Evolutionary conservation across 2,888 invertebrate genomes (phyloP).

Genomic region (Acronicta alni): DNA sequence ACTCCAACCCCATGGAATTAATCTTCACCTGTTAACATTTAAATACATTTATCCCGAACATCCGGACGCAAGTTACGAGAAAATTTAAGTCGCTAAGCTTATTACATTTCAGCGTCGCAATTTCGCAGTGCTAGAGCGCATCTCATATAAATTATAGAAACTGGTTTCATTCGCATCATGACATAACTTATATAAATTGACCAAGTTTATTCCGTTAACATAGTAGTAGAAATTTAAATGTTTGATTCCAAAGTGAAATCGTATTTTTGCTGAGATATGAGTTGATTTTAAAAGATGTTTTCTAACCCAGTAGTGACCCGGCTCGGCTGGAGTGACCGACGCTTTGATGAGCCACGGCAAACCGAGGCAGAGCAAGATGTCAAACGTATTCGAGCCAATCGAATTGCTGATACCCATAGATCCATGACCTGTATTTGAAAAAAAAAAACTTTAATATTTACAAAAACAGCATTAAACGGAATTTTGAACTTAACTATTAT

Average conservation of each 20-base stretch:
- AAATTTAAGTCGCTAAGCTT: constrained; percentile 48
- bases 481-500: no score
- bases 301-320: constrained; percentile 93
- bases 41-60: constrained; percentile 38
- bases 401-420: constrained; percentile 98
- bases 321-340: constrained; percentile 93
- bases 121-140: constrained; percentile 40
- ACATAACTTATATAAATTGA: constrained; percentile 10
- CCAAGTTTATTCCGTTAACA: not conserved
- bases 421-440: constrained; percentile 91
- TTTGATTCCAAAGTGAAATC: not conserved
- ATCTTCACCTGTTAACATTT: constrained; percentile 91
- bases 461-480: no score
- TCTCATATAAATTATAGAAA: constrained; percentile 14
- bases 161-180: constrained; percentile 50
- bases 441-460: not conserved
- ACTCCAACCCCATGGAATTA: constrained; percentile 96
- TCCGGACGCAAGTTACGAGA: constrained; percentile 8
- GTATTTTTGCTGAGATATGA: not conserved
- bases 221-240: no score
- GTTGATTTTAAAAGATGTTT: constrained; percentile 30
- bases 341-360: constrained; percentile 97
- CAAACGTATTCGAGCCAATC: constrained; percentile 97
- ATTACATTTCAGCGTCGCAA: constrained; percentile 42
- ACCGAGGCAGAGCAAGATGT: constrained; percentile 95